These are phyloP conservation scores for Neosilurus mollespiculum DNA, from an alignment of 2,797 vertebrate species.

Conservation along the genomic window DNA sequence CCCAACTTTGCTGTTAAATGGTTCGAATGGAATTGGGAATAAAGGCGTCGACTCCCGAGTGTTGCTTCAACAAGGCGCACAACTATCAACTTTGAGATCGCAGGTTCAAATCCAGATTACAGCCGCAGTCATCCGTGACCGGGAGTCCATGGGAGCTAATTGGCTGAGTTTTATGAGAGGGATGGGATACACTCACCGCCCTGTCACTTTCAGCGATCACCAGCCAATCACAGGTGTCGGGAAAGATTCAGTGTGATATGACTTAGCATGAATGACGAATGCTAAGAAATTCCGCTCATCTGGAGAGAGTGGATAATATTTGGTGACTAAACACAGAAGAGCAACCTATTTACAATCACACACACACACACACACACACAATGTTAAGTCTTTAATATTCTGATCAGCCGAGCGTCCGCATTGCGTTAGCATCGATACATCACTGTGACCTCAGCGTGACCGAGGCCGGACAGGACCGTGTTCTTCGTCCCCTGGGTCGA, in stretches of 20 bases:
- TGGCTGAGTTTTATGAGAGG: too few species aligned
- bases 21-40: neutral
- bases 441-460: conserved; percentile 5
- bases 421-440: neutral
- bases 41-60: neutral
- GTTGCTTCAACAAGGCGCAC: too few species aligned
- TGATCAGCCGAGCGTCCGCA: too few species aligned
- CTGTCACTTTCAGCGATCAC: too few species aligned
- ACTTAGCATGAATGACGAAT: neutral
- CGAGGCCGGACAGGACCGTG: conserved; percentile 9
- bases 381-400: neutral
- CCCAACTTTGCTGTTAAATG: neutral
- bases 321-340: neutral
- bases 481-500: conserved; percentile 27
- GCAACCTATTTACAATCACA: neutral
- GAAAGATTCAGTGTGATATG: neutral
- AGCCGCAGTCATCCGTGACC: too few species aligned
- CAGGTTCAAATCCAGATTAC: too few species aligned
- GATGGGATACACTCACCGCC: too few species aligned
- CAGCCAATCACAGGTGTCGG: too few species aligned
- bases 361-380: neutral
- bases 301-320: neutral
- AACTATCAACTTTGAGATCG: too few species aligned
- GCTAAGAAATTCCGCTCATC: neutral
- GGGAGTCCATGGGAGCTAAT: too few species aligned